These are phyloP conservation scores for Capreolus pygargus DNA, from an alignment of 2,113 vertebrate species.

Conservation along the genomic window DNA sequence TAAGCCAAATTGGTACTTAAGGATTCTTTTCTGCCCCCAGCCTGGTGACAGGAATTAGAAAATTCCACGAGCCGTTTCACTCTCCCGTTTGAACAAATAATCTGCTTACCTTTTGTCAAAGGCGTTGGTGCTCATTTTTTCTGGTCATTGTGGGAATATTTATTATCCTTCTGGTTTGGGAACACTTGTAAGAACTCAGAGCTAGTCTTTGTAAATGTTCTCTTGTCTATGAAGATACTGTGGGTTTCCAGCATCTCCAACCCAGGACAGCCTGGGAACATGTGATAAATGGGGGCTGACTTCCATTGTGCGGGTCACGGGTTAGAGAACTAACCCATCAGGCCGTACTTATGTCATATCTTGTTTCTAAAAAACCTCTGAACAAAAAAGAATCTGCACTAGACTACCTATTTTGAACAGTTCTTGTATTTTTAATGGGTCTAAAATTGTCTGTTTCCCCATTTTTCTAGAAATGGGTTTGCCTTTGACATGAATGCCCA, in stretches of 20 bases:
- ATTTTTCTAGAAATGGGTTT: background rate
- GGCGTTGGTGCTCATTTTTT: too few species aligned
- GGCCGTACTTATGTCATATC: background rate
- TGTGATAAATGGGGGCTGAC: fast-evolving
- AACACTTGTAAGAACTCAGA: background rate
- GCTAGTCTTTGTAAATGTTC: background rate
- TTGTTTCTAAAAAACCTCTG: background rate
- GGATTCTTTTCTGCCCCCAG: background rate
- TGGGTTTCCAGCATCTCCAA: background rate
- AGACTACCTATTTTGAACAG: background rate
- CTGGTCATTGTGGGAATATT: background rate
- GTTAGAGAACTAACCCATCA: background rate
- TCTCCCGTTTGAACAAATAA: background rate
- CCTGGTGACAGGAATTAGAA: background rate
- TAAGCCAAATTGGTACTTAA: background rate
- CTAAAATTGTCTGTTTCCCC: background rate
- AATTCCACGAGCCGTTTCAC: background rate
- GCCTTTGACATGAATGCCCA: background rate
- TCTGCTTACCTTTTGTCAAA: background rate
- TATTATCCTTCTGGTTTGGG: background rate
- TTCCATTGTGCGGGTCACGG: fast-evolving
- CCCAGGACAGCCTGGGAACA: fast-evolving
- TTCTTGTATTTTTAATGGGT: background rate
- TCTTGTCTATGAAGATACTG: fast-evolving
- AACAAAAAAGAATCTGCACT: background rate